These are phyloP conservation scores for Toxotes jaculatrix DNA, from an alignment of 2,113 vertebrate species.

Conservation along the genomic window DNA sequence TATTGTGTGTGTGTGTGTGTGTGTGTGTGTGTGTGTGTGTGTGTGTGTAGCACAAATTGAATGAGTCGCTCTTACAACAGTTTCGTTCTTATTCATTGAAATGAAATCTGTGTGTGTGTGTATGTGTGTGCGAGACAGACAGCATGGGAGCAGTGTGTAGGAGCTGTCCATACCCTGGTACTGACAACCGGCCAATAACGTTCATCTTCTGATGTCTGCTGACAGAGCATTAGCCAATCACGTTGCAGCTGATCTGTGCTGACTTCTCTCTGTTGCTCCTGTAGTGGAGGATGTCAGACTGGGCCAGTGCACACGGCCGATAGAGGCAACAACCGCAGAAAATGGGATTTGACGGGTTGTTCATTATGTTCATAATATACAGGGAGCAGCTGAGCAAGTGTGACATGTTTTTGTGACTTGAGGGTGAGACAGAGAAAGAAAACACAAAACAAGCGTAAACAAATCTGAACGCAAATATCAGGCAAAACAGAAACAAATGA, in stretches of 20 bases:
- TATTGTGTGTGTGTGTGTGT: background rate
- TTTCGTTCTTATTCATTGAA: constrained; percentile 17
- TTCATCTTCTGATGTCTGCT: constrained; percentile 98
- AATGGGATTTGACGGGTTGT: constrained; percentile 18
- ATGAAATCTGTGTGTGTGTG: background rate
- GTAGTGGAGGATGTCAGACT: constrained; percentile 55
- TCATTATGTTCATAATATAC: background rate
- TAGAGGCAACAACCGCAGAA: background rate
- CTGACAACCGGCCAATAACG: constrained; percentile 86
- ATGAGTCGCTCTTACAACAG: background rate
- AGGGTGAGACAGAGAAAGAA: background rate
- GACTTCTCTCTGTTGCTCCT: constrained; percentile 71
- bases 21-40: background rate
- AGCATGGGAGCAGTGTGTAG: constrained; percentile 58
- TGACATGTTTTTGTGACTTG: constrained; percentile 16
- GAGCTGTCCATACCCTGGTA: constrained; percentile 78
- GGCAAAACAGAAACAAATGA: background rate
- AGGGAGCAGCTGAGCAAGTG: background rate
- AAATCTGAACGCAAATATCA: background rate
- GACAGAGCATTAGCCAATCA: constrained; percentile 91
- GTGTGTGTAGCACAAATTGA: background rate
- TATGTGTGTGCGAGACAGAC: background rate
- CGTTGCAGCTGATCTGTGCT: constrained; percentile 85
- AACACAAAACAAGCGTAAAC: background rate
- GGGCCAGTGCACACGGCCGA: constrained; percentile 44